phyloP scores from a whole-genome alignment of 2,888 invertebrate genomes.

The Neoitamus cyanurus region DNA sequence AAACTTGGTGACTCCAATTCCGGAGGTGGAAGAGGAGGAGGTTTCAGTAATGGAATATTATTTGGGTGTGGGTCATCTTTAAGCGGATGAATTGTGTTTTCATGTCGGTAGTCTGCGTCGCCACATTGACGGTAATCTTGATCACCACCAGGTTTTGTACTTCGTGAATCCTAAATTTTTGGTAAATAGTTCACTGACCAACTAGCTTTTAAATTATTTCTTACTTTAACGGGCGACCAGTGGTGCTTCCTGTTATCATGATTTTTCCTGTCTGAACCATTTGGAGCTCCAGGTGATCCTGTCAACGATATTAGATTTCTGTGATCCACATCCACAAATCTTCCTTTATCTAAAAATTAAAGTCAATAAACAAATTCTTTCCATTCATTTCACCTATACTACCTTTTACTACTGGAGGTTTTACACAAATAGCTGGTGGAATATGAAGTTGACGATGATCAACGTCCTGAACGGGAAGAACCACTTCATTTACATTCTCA shows the following conservation, averaged over 20 bases:
- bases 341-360: slow-evolving; percentile 56
- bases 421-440: slow-evolving; percentile 65
- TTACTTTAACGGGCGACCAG: slow-evolving; percentile 45
- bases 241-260: slow-evolving; percentile 11
- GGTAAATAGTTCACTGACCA: not conserved
- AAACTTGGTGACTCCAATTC: slow-evolving; percentile 48
- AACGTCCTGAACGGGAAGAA: slow-evolving; percentile 66
- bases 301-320: slow-evolving; percentile 86
- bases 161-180: slow-evolving; percentile 22
- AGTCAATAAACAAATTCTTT: not conserved
- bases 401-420: slow-evolving; percentile 51
- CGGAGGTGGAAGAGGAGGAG: slow-evolving; percentile 55
- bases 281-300: slow-evolving; percentile 71
- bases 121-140: slow-evolving; percentile 25
- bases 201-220: not conserved
- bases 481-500: slow-evolving; percentile 67
- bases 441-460: slow-evolving; percentile 72
- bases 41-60: not conserved
- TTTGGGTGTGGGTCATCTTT: slow-evolving; percentile 19
- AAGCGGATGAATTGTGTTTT: not conserved
- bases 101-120: slow-evolving; percentile 26
- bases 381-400: not conserved
- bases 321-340: slow-evolving; percentile 79
- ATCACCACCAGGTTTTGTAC: not conserved
- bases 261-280: slow-evolving; percentile 49